Base-by-base conservation (phyloP, 2,113 vertebrate genomes). In the Paradoxurus hermaphroditus region DNA sequence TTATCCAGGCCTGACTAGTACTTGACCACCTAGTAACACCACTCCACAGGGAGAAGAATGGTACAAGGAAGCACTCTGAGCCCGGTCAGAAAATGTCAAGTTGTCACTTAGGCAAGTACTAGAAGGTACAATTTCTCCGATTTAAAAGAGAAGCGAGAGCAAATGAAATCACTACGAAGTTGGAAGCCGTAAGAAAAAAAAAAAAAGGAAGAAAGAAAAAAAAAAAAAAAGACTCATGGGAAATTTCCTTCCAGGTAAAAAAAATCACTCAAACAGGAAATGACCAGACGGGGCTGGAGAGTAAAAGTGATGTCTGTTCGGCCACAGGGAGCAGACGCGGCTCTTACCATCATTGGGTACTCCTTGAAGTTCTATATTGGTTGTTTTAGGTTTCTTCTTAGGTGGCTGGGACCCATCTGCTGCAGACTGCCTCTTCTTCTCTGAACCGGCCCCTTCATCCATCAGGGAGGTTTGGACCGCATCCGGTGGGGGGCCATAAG, bases 371-470 rank as follows among this genome's bases (percentile, higher is more conserved):
- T 99, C 99, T 14, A 99, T 99, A 96, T 99, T 99, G 98, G 99
- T 99, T 63, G 99, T 99, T 97, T 99, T 99, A 94, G 99, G 99
- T 97, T 99, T 99, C 99, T 99, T 99, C 98, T 99, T 99, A 87
- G 99, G 99, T 3, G 99, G 99, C 53, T 99, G 99, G 78, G 98
- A 98, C 65, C 99, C 99, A 41, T 99, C 99, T 0, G 99, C 98
- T 5, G 99, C 99, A 2, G 99, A 99, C 92, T 99, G 99, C 7
- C 99, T 98, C 97, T 99, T 99, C 98, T 99, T 99, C 92, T 99
- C 99, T 70, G 99, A 99, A 1, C 99, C 98, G 0, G 98, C 96
- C 0, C 98, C 99, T 7, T 99, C 99, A 0, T 99, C 99, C 0
- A 98, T 88, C 34, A 98, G 51, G 1, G 99, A 98, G 0, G 98